phyloP scores from a whole-genome alignment of 2,888 invertebrate genomes.

The Hyles lineata region DNA sequence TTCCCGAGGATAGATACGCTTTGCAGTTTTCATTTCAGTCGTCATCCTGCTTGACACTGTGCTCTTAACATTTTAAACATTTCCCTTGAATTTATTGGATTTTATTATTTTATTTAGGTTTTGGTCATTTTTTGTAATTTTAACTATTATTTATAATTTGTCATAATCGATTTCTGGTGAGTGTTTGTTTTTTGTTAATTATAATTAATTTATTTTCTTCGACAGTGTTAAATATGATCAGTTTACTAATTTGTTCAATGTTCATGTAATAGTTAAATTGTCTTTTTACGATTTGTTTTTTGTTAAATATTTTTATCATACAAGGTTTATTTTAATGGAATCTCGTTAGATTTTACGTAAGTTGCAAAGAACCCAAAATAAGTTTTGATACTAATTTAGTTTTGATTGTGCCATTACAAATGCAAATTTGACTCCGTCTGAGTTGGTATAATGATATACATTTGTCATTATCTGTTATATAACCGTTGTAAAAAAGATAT shows the following conservation, averaged over 20 bases:
- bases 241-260: background rate
- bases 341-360: background rate
- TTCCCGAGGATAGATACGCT: conserved; percentile 69
- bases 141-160: background rate
- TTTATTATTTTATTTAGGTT: conserved; percentile 36
- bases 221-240: background rate
- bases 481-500: conserved; percentile 49
- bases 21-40: conserved; percentile 74
- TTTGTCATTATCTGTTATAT: conserved; percentile 43
- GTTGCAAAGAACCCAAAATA: background rate
- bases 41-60: conserved; percentile 54
- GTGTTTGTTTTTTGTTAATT: background rate
- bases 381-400: conserved; percentile 1
- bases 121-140: conserved; percentile 33
- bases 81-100: conserved; percentile 41
- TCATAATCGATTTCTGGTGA: background rate
- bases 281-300: background rate
- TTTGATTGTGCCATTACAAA: conserved; percentile 30
- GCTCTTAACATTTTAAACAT: conserved; percentile 55
- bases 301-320: background rate
- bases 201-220: background rate
- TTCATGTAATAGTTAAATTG: background rate
- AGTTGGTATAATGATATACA: conserved; percentile 46
- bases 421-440: conserved; percentile 41
- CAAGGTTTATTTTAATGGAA: background rate